Percentiles rank a stretch among this genome's conserved stretches.
Evolutionary conservation across 2,113 vertebrate genomes (phyloP).

Genomic region (Dermatemys mawii): DNA sequence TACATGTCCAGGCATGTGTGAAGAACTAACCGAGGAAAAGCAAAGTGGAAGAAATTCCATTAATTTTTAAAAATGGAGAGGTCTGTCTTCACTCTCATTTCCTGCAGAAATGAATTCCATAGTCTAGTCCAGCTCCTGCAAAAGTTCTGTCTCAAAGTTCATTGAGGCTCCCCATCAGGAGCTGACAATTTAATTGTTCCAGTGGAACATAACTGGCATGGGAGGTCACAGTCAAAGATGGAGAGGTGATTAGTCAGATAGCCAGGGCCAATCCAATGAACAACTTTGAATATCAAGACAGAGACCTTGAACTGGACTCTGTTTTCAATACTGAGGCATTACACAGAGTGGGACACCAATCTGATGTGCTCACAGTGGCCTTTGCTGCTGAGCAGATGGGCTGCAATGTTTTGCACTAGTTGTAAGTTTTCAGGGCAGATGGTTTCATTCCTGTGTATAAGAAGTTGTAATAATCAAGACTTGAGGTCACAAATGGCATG

Average conservation of each 20-base stretch:
- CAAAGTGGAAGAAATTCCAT: fast-evolving
- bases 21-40: neutral
- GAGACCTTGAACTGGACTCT: neutral
- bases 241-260: neutral
- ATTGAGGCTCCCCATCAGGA: neutral
- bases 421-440: neutral
- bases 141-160: neutral
- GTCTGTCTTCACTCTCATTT: neutral
- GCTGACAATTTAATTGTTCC: neutral
- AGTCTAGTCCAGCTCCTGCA: fast-evolving
- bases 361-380: too few relatives aligned
- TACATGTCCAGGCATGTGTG: neutral
- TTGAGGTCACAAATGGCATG: neutral
- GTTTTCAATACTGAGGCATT: neutral
- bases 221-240: fast-evolving
- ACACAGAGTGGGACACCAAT: too few relatives aligned
- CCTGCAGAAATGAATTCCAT: neutral
- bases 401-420: neutral
- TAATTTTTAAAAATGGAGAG: neutral
- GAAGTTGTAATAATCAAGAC: neutral
- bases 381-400: neutral
- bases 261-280: neutral
- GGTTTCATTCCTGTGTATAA: neutral
- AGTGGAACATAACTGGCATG: neutral
- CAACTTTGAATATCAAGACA: neutral